Percentiles rank a stretch among this genome's conserved stretches.
Evolutionary conservation across 1,140 invertebrate genomes (phyloP).

Genomic region (Pseudomyrmex gracilis): DNA sequence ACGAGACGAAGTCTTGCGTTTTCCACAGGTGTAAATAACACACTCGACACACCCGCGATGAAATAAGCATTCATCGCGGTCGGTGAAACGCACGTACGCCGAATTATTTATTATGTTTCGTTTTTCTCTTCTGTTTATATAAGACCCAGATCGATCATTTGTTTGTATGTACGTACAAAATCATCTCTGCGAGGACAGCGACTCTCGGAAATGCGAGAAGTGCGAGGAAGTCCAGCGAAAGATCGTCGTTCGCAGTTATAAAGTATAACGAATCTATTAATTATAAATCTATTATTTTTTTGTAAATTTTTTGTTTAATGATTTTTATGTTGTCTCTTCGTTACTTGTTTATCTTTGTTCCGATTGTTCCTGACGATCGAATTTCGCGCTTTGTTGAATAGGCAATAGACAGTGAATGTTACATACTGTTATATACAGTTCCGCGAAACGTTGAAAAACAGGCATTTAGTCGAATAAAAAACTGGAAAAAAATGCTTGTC

Average conservation of each 20-base stretch:
- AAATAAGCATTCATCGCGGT: constrained; percentile 20
- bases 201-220: no score
- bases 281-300: no score
- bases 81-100: not conserved
- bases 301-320: not conserved
- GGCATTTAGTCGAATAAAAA: constrained; percentile 17
- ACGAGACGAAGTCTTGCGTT: not conserved
- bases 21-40: constrained; percentile 24
- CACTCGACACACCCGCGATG: not conserved
- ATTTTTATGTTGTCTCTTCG: not conserved
- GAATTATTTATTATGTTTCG: not conserved
- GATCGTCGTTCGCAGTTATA: no score
- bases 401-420: constrained; percentile 1
- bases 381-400: constrained; percentile 24
- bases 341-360: not conserved
- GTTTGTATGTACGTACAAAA: no score
- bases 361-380: constrained; percentile 44
- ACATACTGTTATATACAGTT: constrained; percentile 31
- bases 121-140: not conserved
- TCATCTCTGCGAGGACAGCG: no score
- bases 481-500: constrained; percentile 45
- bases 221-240: no score
- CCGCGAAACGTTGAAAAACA: constrained; percentile 40
- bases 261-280: no score
- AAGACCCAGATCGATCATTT: not conserved